Evolutionary conservation across 1,140 invertebrate species (phyloP).

Genomic region (Phocides pigmalion): DNA sequence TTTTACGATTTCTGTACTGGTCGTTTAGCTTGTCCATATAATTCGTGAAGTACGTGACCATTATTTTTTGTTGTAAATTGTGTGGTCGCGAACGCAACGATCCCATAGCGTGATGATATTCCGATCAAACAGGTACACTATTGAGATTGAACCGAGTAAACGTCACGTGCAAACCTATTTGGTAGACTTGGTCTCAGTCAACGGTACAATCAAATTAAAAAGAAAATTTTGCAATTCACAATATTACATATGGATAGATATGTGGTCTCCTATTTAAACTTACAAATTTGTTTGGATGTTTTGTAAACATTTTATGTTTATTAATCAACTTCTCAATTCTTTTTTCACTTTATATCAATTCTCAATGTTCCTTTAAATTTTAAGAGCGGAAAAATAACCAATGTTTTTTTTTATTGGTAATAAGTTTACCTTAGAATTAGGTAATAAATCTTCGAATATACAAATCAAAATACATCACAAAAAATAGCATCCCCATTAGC

Average conservation of each 20-base stretch:
- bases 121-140: conserved; percentile 68
- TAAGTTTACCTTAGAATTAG: too few relatives aligned
- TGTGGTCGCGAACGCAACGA: conserved; percentile 49
- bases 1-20: conserved; percentile 65
- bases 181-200: conserved; percentile 3
- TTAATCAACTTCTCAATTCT: too few relatives aligned
- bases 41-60: conserved; percentile 77
- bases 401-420: too few relatives aligned
- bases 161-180: conserved; percentile 50
- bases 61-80: conserved; percentile 67
- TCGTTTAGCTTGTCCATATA: conserved; percentile 66
- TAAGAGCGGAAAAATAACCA: too few relatives aligned
- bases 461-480: too few relatives aligned
- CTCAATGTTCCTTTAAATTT: too few relatives aligned
- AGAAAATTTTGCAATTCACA: conserved; percentile 1
- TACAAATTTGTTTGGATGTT: not conserved
- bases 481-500: too few relatives aligned
- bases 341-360: too few relatives aligned
- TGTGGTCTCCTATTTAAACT: not conserved
- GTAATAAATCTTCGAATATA: too few relatives aligned
- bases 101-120: conserved; percentile 65
- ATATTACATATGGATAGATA: too few relatives aligned
- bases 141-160: conserved; percentile 53
- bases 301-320: not conserved
- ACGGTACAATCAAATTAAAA: conserved; percentile 11